Base-by-base conservation (phyloP, 1,140 invertebrate species). In the Trigoniulus corallinus region DNA sequence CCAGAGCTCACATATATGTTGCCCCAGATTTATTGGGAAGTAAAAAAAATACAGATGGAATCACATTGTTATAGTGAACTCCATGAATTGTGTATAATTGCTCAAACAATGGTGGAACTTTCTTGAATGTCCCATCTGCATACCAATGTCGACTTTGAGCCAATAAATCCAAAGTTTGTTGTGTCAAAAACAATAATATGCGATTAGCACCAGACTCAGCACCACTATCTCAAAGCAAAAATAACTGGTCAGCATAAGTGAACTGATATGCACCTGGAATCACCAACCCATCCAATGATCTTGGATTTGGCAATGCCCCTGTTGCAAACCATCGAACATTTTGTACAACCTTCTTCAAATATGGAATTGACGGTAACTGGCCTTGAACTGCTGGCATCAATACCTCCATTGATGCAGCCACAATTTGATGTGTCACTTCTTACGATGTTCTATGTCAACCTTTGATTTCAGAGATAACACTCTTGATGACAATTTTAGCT, bases 81-180 rank as follows among this genome's bases (percentile, higher is more conserved):
- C 2, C 52, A 50, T 53, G 52, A 26, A 53, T 53, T 21, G 52
- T 53, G 22, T 53, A 53, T 10, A 53, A 41, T 45, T 53, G 47
- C 37, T 50, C 13, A 42, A 53, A 53, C 25, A 53, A 45, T 13
- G 49, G 52, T n/a, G 48, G 48, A n/a, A 53, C 52, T 22, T 26
- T 41, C 24, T 53, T 53, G 22, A 48, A 53, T 4, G 52, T 50
- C 21, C 47, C 52, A 50, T 53, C 47, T 18, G 29, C 29, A 50
- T 51, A 53, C 37, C 37, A 39, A 39, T 39, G 37, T 39, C 18
- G 37, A 39, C 12, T 13, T 39, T 13, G 12, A 21, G 20, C 21
- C 3, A 52, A 15, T 13, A 51, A 26, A 53, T n/a, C n/a, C n/a
- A n/a, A 50, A 23, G 51, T 53, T 21, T 41, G 15, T 26, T 50